Base-by-base conservation (phyloP, 2,888 invertebrate species). In the Rapana venosa region DNA sequence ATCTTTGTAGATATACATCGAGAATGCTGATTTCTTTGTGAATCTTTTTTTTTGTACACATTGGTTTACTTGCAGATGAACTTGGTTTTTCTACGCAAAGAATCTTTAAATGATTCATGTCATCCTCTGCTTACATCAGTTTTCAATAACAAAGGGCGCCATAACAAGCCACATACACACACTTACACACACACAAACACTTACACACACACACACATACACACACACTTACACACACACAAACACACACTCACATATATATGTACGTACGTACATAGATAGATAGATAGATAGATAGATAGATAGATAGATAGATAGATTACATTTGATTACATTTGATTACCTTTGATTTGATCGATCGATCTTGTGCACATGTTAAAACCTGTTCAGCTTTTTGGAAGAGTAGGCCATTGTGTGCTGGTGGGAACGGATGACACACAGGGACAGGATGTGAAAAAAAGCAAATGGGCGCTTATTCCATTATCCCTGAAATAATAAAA, bases 201-300 rank as follows among this genome's bases (percentile, higher is more conserved):
- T 4, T n/a, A n/a, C 77, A n/a, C n/a, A n/a, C 77, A 77, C n/a
- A n/a, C 77, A 77, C n/a, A n/a, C 77, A 77, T n/a, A 77, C 77
- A 77, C 77, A 30, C 30, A 30, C 30, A 77, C 77, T 17, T 5
- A 77, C n/a, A 77, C 30, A 13, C n/a, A 30, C 77, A n/a, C 77
- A 26, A 22, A 30, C 77, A 77, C 77, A 47, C 47, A 47, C 47
- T 47, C 47, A 47, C 47, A 47, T 8, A 47, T 8, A 47, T 47
- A 8, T 47, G 47, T n/a, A n/a, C 8, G 47, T 47, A 8, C 47
- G 47, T 8, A 47, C 47, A 47, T 66, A 66, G 66, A 22, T 66
- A 66, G 17, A 2, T 66, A 22, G 17, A 2, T 66, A 66, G 20
- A 66, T 66, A 66, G 66, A 22, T 66, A 15, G 61, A 11, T 61